phyloP scores from a whole-genome alignment of 1,140 invertebrate genomes.

The Neodiprion pinetum region DNA sequence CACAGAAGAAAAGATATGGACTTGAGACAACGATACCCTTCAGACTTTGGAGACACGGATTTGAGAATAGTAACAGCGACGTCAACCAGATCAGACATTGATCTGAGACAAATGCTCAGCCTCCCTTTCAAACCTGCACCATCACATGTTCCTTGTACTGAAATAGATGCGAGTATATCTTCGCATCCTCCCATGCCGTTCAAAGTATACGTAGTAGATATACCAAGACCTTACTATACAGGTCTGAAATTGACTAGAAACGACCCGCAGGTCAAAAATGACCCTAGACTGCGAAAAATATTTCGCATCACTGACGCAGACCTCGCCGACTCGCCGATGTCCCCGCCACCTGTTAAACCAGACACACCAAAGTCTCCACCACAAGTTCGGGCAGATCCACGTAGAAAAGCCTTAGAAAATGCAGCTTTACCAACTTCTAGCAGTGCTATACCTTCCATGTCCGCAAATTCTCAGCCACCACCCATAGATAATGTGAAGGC shows the following conservation, averaged over 20 bases:
- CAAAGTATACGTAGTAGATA: slow-evolving; percentile 71
- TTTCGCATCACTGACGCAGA: slow-evolving; percentile 70
- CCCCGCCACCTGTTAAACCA: slow-evolving; percentile 48
- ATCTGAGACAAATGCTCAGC: slow-evolving; percentile 71
- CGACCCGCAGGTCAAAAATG: slow-evolving; percentile 73
- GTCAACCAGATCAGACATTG: slow-evolving; percentile 68
- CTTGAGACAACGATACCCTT: slow-evolving; percentile 59
- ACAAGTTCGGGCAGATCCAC: slow-evolving; percentile 61
- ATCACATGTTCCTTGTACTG: slow-evolving; percentile 80
- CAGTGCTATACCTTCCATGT: slow-evolving; percentile 25
- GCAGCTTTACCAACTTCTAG: slow-evolving; percentile 47
- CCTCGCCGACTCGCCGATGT: slow-evolving; percentile 56
- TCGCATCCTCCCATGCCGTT: slow-evolving; percentile 78
- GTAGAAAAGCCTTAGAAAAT: slow-evolving; percentile 63
- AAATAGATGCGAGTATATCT: slow-evolving; percentile 82
- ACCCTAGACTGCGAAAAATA: slow-evolving; percentile 77
- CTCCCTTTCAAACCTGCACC: slow-evolving; percentile 79
- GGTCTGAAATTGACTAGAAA: slow-evolving; percentile 74
- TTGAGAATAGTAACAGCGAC: slow-evolving; percentile 50
- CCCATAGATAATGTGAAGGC: neutral
- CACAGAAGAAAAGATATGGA: slow-evolving; percentile 65
- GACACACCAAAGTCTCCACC: slow-evolving; percentile 56
- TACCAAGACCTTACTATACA: slow-evolving; percentile 77
- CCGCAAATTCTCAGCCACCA: slow-evolving; percentile 3
- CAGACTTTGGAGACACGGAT: slow-evolving; percentile 57